Evolutionary conservation across 2,113 vertebrate genomes (phyloP).

Genomic region (Phalacrocorax brasilianus): DNA sequence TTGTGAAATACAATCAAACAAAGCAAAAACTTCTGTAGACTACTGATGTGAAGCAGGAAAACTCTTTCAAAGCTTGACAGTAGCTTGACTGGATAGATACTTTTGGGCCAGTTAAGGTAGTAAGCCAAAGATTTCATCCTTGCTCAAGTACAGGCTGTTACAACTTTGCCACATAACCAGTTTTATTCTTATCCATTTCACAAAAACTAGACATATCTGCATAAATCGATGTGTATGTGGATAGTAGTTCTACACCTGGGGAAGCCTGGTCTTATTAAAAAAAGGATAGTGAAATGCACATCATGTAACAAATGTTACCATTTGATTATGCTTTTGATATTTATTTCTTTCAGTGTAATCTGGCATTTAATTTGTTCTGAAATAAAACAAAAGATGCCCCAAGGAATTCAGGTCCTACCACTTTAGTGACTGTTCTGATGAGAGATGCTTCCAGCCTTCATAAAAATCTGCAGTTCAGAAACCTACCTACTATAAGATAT

Average conservation of each 20-base stretch:
- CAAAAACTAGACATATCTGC: neutral
- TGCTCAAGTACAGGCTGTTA: neutral
- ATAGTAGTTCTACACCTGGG: neutral
- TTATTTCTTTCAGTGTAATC: neutral
- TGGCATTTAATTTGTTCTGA: neutral
- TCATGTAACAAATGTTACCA: neutral
- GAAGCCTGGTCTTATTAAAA: neutral
- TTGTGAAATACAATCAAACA: neutral
- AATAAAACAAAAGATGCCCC: neutral
- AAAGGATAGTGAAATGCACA: neutral
- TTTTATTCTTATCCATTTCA: neutral
- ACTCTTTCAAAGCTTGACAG: neutral
- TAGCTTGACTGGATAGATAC: neutral
- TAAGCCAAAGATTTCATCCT: neutral
- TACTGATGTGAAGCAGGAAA: neutral
- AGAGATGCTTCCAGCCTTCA: neutral
- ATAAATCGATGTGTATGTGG: fast-evolving
- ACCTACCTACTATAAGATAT: neutral
- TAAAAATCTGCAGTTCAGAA: neutral
- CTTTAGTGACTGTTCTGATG: neutral
- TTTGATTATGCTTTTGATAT: neutral
- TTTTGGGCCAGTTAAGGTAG: neutral
- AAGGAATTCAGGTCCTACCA: neutral
- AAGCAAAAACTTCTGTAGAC: neutral
- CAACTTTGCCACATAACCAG: neutral